Evolutionary conservation across 2,888 invertebrate genomes (phyloP).

Genomic region (Byasa hedistus): DNA sequence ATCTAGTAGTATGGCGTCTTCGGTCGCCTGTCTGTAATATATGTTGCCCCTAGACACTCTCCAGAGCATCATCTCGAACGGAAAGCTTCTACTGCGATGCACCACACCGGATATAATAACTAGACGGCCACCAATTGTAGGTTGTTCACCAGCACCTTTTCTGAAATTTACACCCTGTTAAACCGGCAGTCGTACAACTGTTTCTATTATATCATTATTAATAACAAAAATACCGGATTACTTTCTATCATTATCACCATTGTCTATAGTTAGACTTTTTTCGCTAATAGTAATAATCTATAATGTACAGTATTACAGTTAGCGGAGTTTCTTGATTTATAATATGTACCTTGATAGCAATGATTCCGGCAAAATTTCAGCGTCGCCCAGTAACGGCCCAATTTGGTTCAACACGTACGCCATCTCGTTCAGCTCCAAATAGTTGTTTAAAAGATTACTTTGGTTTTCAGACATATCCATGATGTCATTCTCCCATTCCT

Average conservation of each 20-base stretch:
- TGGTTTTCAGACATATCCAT: conserved; percentile 53
- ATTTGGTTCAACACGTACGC: conserved; percentile 55
- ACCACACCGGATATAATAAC: conserved; percentile 60
- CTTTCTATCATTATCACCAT: no score
- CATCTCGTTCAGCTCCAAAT: conserved; percentile 57
- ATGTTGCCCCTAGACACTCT: conserved; percentile 86
- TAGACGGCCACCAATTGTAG: conserved; percentile 48
- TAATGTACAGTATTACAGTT: no score
- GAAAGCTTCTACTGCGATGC: conserved; percentile 44
- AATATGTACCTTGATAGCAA: conserved; percentile 40
- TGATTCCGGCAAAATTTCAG: conserved; percentile 44
- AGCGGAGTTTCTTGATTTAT: no score
- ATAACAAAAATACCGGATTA: no score
- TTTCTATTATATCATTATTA: background rate
- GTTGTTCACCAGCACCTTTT: conserved; percentile 38
- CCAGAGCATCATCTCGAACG: conserved; percentile 69
- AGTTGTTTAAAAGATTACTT: conserved; percentile 48
- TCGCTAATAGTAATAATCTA: no score
- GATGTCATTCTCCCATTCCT: conserved; percentile 61
- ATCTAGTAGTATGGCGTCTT: conserved; percentile 88
- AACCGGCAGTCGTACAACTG: background rate
- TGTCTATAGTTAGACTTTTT: no score
- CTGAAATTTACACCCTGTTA: conserved; percentile 4
- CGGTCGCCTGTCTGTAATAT: conserved; percentile 88
- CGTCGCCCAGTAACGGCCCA: conserved; percentile 58